phyloP scores from a whole-genome alignment of 1,140 invertebrate genomes.

The Drosophila pectinifera region DNA sequence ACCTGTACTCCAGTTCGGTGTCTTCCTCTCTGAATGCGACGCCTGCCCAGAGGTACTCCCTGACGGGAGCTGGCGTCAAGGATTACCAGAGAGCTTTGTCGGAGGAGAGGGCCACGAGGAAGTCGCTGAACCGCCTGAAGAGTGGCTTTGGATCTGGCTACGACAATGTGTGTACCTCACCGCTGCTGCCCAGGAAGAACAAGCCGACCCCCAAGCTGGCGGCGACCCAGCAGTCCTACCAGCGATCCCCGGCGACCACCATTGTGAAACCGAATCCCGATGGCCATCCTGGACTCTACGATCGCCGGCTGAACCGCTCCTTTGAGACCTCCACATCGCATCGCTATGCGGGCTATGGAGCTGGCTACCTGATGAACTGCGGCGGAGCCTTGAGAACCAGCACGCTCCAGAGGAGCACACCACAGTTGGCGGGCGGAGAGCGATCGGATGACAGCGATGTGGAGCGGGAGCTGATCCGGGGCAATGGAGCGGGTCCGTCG shows the following conservation, averaged over 20 bases:
- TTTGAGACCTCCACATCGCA: constrained; percentile 80
- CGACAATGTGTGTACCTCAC: constrained; percentile 83
- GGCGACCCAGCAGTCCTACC: constrained; percentile 51
- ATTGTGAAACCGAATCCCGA: constrained; percentile 65
- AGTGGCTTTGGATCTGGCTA: constrained; percentile 83
- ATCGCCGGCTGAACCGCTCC: constrained; percentile 81
- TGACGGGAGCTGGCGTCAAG: constrained; percentile 53
- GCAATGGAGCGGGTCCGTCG: constrained; percentile 26
- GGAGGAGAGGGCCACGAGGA: constrained; percentile 78
- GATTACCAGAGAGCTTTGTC: constrained; percentile 80
- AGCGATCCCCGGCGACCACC: constrained; percentile 46
- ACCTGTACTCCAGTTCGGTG: constrained; percentile 82
- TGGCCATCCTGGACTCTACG: constrained; percentile 78
- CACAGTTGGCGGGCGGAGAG: constrained; percentile 65
- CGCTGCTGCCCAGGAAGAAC: constrained; percentile 78
- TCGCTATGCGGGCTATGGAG: constrained; percentile 79
- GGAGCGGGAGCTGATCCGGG: constrained; percentile 51
- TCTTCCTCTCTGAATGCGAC: constrained; percentile 69
- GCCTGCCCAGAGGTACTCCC: constrained; percentile 66
- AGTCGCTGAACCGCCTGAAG: constrained; percentile 78
- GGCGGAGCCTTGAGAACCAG: constrained; percentile 68
- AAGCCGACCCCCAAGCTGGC: constrained; percentile 69
- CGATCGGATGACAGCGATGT: constrained; percentile 70
- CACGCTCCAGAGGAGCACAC: constrained; percentile 68
- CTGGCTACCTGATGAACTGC: constrained; percentile 78